Evolutionary conservation across 2,888 invertebrate species (phyloP).

Genomic region (Lacanobia wlatinum): DNA sequence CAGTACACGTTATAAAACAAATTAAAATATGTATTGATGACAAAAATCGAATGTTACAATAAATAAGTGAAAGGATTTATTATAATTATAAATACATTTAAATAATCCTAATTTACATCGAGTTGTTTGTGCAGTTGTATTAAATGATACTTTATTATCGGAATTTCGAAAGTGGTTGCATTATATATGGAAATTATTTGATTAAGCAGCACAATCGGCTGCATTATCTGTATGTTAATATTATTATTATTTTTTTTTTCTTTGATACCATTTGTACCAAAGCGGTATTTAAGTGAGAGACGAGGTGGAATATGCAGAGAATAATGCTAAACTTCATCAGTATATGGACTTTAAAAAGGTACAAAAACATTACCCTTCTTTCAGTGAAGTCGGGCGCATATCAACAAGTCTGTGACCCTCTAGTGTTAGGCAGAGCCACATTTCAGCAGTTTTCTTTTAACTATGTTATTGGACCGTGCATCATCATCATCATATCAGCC

Average conservation of each 20-base stretch:
- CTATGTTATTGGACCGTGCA: too few relatives aligned
- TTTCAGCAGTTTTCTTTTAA: too few relatives aligned
- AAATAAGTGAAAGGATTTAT: conserved; percentile 59
- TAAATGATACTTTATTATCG: conserved; percentile 35
- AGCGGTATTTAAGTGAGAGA: not conserved
- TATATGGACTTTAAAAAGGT: too few relatives aligned
- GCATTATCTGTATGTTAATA: conserved; percentile 21
- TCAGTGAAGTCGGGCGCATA: too few relatives aligned
- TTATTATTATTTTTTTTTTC: not conserved
- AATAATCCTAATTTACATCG: conserved; percentile 37
- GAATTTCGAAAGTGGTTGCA: conserved; percentile 53
- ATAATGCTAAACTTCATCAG: not conserved
- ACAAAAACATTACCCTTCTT: too few relatives aligned
- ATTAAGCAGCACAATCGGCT: conserved; percentile 16
- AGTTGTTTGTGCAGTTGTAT: conserved; percentile 23
- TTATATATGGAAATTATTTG: conserved; percentile 39
- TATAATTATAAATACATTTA: conserved; percentile 19
- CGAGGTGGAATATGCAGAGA: not conserved
- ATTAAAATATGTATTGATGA: conserved; percentile 48
- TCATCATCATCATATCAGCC: too few relatives aligned
- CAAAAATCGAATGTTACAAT: conserved; percentile 32
- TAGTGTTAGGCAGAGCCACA: too few relatives aligned
- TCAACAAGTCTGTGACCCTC: too few relatives aligned
- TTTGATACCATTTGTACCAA: not conserved
- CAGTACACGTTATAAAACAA: conserved; percentile 16